Evolutionary conservation across 2,797 vertebrate genomes (phyloP).

Genomic region (Galaxias olidus): DNA sequence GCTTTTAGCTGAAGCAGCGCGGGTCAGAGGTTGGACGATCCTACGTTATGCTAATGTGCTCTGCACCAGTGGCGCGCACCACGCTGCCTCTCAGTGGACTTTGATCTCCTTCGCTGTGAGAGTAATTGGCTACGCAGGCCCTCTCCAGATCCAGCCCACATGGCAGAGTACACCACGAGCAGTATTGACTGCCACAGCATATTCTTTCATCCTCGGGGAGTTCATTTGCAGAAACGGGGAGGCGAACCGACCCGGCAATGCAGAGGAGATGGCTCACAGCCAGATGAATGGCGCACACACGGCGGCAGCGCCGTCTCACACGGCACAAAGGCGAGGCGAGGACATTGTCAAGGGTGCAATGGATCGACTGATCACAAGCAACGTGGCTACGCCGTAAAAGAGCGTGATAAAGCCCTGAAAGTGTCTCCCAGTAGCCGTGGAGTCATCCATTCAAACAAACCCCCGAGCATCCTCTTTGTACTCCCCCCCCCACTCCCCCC

Average conservation of each 20-base stretch:
- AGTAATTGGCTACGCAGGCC: constrained; percentile 54
- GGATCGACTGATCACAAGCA: constrained; percentile 31
- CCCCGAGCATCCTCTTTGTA: constrained; percentile 19
- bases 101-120: constrained; percentile 43
- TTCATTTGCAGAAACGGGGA: constrained; percentile 51
- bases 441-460: constrained; percentile 25
- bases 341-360: constrained; percentile 37
- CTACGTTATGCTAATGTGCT: background rate
- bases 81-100: constrained; percentile 17
- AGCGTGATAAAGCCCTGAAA: no score
- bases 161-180: constrained; percentile 51
- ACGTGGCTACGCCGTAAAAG: constrained; percentile 28
- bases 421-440: constrained; percentile 10
- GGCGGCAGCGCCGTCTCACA: constrained; percentile 59
- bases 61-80: constrained; percentile 10
- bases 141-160: constrained; percentile 40
- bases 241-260: constrained; percentile 55
- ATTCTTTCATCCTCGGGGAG: constrained; percentile 52
- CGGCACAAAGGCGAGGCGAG: constrained; percentile 39
- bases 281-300: constrained; percentile 65
- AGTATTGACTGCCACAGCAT: constrained; percentile 41
- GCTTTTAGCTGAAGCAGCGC: background rate
- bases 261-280: constrained; percentile 27
- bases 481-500: constrained; percentile 1
- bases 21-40: constrained; percentile 2